Evolutionary conservation across 1,140 invertebrate genomes (phyloP), one percentile per base, ranked within the genome.

Genomic region (Pemphigus obesinymphae): DNA sequence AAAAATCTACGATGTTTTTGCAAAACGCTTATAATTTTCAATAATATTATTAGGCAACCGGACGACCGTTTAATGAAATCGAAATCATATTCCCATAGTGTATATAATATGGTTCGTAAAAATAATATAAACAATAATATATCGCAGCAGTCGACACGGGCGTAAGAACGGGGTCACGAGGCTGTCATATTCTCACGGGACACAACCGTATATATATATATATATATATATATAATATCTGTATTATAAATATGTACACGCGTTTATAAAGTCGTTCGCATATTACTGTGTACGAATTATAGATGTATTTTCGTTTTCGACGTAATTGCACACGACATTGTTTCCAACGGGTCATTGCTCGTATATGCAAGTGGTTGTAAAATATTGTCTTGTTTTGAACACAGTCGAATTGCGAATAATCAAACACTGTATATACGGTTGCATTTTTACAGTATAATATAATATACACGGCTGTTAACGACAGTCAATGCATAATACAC

Each of bases 41-140:
- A n/a, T 2, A 8, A 6, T 63, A n/a, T 17, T 53, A 6, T 78
- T 78, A 7, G n/a, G 76, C 55, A 80, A 80, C 55, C 55, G 37
- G 37, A 40, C 23, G 23, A 11, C 23, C 55, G 37, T 61, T 80
- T 61, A 80, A 80, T 8, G 76, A 45, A 80, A 63, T 45, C 23
- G n/a, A 76, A 76, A 55, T 76, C 8, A 23, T 55, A 63, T 61
- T 80, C 53, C 37, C 53, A n/a, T n/a, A n/a, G n/a, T n/a, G n/a
- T n/a, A n/a, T n/a, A n/a, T n/a, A 61, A 11, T n/a, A n/a, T 1
- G 8, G 61, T 58, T 40, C 26, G 48, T 26, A 17, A 61, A 61
- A 80, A 61, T 45, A 61, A 17, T 61, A 29, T 17, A 37, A 78
- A 58, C 53, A 78, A 43, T 40, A 61, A 63, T 15, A n/a, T 4